Conservation (phyloP, 2,113 vertebrate genomes). For the Hippocampus mohnikei region DNA sequence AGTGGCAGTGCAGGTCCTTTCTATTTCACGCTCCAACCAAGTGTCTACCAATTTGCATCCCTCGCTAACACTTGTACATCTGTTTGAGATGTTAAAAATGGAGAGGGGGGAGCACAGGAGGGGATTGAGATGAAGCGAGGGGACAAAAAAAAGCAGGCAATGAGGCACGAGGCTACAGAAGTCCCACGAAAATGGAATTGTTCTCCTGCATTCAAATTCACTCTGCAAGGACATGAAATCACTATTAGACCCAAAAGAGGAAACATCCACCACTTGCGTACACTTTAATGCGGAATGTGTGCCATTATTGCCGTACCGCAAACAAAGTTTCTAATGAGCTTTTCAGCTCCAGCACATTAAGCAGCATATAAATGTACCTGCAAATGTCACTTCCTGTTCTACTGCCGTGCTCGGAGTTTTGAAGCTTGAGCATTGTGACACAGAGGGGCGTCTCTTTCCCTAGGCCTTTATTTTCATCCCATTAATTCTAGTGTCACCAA, state of each 20-base stretch:
- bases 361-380: constrained; percentile 4
- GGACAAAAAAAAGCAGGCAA: not conserved
- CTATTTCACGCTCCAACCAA: constrained; percentile 68
- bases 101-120: constrained; percentile 8
- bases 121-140: not conserved
- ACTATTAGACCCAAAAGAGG: not conserved
- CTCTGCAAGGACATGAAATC: not conserved
- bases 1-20: constrained; percentile 51
- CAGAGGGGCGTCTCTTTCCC: not conserved
- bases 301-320: not conserved
- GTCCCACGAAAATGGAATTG: not conserved
- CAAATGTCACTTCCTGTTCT: constrained; percentile 2
- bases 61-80: constrained; percentile 46
- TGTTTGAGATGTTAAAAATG: constrained; percentile 32
- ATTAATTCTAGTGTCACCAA: not conserved
- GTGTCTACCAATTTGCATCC: constrained; percentile 59
- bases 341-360: constrained; percentile 2
- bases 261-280: not conserved
- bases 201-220: not conserved
- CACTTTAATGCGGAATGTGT: not conserved
- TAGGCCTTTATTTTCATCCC: not conserved
- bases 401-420: not conserved
- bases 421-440: not conserved
- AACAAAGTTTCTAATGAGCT: constrained; percentile 3
- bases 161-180: not conserved